Evolutionary conservation across 2,113 vertebrate species (phyloP), one percentile per base, ranked within the genome.

Genomic region (Tragelaphus strepsiceros): DNA sequence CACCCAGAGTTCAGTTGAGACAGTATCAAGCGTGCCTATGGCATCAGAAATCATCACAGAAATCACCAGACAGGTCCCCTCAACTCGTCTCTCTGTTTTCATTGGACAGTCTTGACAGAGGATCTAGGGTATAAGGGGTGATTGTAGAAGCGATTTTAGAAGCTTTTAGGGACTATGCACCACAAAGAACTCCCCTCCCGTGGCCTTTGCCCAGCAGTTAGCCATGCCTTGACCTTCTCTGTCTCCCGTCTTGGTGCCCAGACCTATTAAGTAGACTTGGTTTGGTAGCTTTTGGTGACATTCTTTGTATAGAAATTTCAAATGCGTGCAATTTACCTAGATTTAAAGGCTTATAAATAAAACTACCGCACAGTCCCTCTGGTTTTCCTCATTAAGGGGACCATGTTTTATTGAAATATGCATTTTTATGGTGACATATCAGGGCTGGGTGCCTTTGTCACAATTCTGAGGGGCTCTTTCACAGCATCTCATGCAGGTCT

Each of bases 301-400:
- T 51, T 61, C 58, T 90, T 96, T 91, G 71, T 87, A 62, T 43
- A 93, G 92, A 94, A 87, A 88, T 56, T 85, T 91, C 78, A 92
- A 92, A 81, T 82, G 43, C 54, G 21, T 92, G 54, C 90, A 64
- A 3, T 96, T 95, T 80, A 15, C 84, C 64, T 67, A 77, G 88
- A 82, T 86, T 82, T 92, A 85, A 88, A 92, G 43, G 85, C 58
- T 88, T 90, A 46, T 62, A 85, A 84, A 85, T 89, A 90, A 80
- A 90, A 58, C 83, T 30, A 32, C 77, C n/a, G 3, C 61, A 22
- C 6, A 24, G 88, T 35, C 51, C 35, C 35, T 35, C 71, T 49
- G 13, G 62, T 56, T 77, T 59, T 26, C 84, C 89, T 95, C 78
- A 64, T 93, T 94, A 89, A 97, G 54, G 77, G 90, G 77, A 43